Evolutionary conservation across 2,113 vertebrate genomes (phyloP), one percentile per base, ranked within the genome.

Genomic region (Rhabdornis inornatus): DNA sequence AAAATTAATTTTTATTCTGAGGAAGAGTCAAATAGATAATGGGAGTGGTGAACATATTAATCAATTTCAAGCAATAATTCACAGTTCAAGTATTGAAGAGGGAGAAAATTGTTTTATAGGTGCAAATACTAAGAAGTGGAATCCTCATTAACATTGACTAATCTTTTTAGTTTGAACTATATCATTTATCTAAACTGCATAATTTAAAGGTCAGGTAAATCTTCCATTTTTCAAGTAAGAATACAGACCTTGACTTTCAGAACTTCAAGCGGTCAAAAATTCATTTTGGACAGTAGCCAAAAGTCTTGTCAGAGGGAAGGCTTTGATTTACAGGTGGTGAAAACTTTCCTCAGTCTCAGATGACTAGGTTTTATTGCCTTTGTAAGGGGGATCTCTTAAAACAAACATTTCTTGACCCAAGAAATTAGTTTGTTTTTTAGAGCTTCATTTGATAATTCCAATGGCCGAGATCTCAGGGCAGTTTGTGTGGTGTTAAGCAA

Each of bases 11-110:
- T 75, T 92, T 95, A 59, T 86, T 94, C 76, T 50, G 16, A 10
- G 40, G 55, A 94, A 89, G 74, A 91, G 82, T 94, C 61, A 89
- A 85, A 76, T 61, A 72, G 75, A 87, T 90, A 94, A 88, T 88
- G 22, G 56, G 47, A 91, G 55, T 74, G 22, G 69, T 83, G 95
- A 92, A 84, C 83, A 45, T 91, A 96, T 96, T 95, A 87, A 97
- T 97, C 94, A 95, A 77, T 91, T 95, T 95, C 69, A 85, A 88
- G 71, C 55, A 84, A 76, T 91, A 95, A 91, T 84, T 96, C 94
- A 90, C 57, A 63, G 25, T 24, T 94, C 78, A 92, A 92, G 83
- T 74, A 96, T 20, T 90, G 88, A 91, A 96, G 78, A 83, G 13
- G 27, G 6, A 92, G 21, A 70, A 92, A 89, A 89, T 83, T 86